A percentile compares a stretch with the other conserved stretches of the same genome.
Evolutionary conservation across 2,888 invertebrate species (phyloP).

Genomic region (Asteroscopus sphinx): DNA sequence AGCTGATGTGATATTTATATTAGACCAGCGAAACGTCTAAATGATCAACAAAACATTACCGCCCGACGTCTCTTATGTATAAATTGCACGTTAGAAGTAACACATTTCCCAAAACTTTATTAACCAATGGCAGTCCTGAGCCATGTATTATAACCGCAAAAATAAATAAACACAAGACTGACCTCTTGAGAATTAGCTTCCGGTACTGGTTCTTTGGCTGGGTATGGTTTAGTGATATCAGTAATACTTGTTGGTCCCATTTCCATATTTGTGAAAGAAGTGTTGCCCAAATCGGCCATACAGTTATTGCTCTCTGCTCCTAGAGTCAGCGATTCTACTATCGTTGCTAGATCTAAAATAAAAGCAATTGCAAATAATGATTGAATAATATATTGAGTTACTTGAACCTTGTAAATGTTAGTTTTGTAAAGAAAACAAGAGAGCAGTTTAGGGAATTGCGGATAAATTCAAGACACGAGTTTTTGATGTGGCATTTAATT

Average conservation of each 20-base stretch:
- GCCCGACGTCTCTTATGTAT: background rate
- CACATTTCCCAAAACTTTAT: background rate
- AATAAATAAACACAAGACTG: conserved; percentile 30
- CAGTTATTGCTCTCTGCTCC: conserved; percentile 91
- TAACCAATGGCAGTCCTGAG: background rate
- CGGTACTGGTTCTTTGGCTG: conserved; percentile 85
- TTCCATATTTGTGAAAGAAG: conserved; percentile 87
- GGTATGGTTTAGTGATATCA: conserved; percentile 87
- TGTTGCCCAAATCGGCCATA: conserved; percentile 84
- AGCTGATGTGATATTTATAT: background rate
- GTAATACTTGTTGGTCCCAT: conserved; percentile 88
- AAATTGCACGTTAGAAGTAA: background rate
- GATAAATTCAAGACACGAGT: no score
- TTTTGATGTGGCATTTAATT: no score
- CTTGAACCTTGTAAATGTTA: no score
- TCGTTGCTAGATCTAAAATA: conserved; percentile 93
- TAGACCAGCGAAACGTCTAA: background rate
- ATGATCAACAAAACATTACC: no score
- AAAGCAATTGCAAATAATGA: background rate
- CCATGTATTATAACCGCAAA: background rate
- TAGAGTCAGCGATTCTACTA: conserved; percentile 94
- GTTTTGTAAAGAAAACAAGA: no score
- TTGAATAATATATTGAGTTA: no score
- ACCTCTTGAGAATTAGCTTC: conserved; percentile 82
- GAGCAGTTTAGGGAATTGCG: no score